Conservation (phyloP, 1,140 invertebrate genomes). For the Brachionus paranguensis region DNA sequence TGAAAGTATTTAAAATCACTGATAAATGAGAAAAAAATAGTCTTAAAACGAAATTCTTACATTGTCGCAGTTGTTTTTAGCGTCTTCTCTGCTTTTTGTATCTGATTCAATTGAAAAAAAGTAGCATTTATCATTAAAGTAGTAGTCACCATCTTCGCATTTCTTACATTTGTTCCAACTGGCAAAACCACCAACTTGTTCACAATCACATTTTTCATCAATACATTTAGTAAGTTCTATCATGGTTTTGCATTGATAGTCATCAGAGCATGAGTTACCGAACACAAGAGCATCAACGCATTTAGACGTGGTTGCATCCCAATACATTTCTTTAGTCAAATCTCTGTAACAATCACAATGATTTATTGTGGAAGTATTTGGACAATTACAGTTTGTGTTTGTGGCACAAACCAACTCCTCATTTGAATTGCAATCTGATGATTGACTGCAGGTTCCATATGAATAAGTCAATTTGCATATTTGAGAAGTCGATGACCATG, state of each 20-base stretch:
- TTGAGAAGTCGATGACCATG: not conserved
- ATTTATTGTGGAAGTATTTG: not conserved
- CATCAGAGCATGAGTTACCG: not conserved
- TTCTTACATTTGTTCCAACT: not conserved
- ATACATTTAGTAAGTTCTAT: constrained; percentile 6
- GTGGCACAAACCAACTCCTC: not conserved
- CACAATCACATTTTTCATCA: not conserved
- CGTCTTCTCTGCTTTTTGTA: not conserved
- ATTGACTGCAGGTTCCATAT: not conserved
- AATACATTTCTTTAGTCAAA: not conserved
- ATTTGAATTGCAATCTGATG: not conserved
- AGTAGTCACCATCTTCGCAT: not conserved
- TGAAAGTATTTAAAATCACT: not conserved
- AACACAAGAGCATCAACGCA: not conserved
- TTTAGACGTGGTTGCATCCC: not conserved
- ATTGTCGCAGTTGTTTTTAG: not conserved
- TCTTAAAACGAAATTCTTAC: not conserved
- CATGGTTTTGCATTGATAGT: not conserved
- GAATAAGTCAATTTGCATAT: not conserved
- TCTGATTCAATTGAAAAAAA: not conserved
- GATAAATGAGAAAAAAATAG: not conserved
- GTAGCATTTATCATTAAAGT: not conserved
- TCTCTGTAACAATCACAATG: not conserved
- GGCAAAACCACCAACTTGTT: not conserved
- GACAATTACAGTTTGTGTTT: not conserved